A percentile compares a stretch with the other conserved stretches of the same genome.
Evolutionary conservation across 2,888 invertebrate genomes (phyloP).

Genomic region (Sesia bembeciformis): DNA sequence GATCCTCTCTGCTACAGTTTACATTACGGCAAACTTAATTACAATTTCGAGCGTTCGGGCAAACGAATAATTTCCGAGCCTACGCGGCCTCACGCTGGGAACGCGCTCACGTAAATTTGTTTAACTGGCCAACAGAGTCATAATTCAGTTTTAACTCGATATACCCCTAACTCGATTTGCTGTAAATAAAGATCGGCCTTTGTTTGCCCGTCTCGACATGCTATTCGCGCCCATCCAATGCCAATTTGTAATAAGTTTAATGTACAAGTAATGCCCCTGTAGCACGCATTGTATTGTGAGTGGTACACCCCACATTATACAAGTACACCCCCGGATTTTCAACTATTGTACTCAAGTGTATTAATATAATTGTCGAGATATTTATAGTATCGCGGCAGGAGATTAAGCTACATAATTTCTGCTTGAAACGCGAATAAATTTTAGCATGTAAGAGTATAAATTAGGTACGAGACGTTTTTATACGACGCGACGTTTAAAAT

Average conservation of each 20-base stretch:
- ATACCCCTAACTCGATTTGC: slow-evolving; percentile 47
- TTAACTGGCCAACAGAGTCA: slow-evolving; percentile 45
- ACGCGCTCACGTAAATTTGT: slow-evolving; percentile 24
- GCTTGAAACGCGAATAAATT: not conserved
- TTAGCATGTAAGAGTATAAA: not conserved
- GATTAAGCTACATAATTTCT: slow-evolving; percentile 15
- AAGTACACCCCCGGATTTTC: slow-evolving; percentile 2
- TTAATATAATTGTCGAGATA: slow-evolving; percentile 47
- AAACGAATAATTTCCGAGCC: slow-evolving; percentile 15
- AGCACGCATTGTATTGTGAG: slow-evolving; percentile 30
- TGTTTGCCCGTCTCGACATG: slow-evolving; percentile 29
- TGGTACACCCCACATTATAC: not conserved
- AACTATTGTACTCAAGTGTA: slow-evolving; percentile 41
- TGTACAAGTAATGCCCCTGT: slow-evolving; percentile 36
- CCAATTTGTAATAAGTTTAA: slow-evolving; percentile 67
- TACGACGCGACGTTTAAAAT: too few relatives aligned
- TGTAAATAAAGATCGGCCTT: slow-evolving; percentile 25
- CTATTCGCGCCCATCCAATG: slow-evolving; percentile 49
- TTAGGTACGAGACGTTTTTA: not conserved
- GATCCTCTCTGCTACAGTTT: not conserved
- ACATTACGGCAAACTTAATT: slow-evolving; percentile 19
- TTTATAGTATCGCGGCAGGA: slow-evolving; percentile 27
- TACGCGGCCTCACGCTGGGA: slow-evolving; percentile 12
- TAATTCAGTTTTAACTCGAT: slow-evolving; percentile 64
- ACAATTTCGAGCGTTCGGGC: slow-evolving; percentile 13